Base-by-base conservation (phyloP, 2,888 invertebrate genomes). In the Aspidapion aeneum region DNA sequence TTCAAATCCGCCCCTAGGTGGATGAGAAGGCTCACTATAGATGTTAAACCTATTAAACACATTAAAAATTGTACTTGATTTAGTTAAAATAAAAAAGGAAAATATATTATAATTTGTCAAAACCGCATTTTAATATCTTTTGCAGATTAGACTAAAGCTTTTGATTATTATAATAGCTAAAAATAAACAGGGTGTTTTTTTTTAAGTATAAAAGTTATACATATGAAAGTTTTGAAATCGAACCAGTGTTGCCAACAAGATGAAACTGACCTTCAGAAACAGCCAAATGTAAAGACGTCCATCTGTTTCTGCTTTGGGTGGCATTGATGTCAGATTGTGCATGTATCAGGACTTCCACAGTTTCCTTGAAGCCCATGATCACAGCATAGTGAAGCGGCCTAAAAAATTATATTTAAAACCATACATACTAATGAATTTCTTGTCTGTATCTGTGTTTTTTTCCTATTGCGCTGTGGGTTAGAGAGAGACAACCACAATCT, bases 321-420 rank as follows among this genome's bases (percentile, higher is more conserved):
- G 80, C 82, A 68, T 83, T 82, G 21, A 83, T 76, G 63, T 83
- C 82, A 12, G 83, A 83, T 18, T 35, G 35, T 77, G 78, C 79
- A 63, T 77, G 76, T 60, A 76, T 75, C 55, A 84, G 70, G 7
- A 82, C 66, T 62, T 80, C 80, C 1, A 82, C 76, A 1, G 81
- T 80, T 21, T 78, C 78, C 1, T 78, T 76, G 69, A 86, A 84
- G 0, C 86, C 86, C 80, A 84, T 83, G 72, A 83, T 83, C 1
- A 86, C 84, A 2, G 87, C 87, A 77, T 83, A 87, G 76, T 88
- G 87, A 52, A 88, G 77, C 5, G 87, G 85, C 55, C 85, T 79
- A 60, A 59, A 66, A 61, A 21, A 48, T n/a, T n/a, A 48, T 48
- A 48, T 48, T 48, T 12, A 48, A 48, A 48, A n/a, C 49, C 9